A percentile compares a stretch with the other conserved stretches of the same genome.
These are phyloP conservation scores for Falco cherrug DNA, from an alignment of 2,797 vertebrate species.

Conservation along the genomic window DNA sequence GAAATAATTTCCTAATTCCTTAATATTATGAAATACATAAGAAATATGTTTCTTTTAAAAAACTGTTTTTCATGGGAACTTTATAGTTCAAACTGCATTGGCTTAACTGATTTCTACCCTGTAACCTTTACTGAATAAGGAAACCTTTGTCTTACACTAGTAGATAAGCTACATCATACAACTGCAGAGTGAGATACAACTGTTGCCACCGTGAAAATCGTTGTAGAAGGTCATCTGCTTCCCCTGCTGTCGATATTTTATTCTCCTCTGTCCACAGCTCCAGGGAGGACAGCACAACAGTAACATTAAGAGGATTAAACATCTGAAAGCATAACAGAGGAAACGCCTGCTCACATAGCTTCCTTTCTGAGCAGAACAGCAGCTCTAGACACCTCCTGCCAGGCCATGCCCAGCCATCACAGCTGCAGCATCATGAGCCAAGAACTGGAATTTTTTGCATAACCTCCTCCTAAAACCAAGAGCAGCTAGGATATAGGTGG, in stretches of 20 bases:
- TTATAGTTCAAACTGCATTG: too few relatives aligned
- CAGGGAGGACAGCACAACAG: constrained; percentile 67
- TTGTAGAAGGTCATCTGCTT: constrained; percentile 47
- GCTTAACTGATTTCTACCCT: neutral
- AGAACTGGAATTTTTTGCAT: neutral
- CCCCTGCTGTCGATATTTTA: constrained; percentile 40
- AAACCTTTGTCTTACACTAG: constrained; percentile 57
- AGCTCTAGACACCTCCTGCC: neutral
- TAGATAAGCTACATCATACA: constrained; percentile 11
- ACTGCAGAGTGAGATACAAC: neutral
- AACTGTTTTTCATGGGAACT: neutral
- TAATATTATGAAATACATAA: neutral
- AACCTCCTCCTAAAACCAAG: neutral
- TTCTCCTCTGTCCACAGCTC: constrained; percentile 73
- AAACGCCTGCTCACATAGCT: neutral
- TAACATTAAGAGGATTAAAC: constrained; percentile 63
- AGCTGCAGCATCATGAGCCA: neutral
- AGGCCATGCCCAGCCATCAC: neutral
- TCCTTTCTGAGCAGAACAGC: neutral
- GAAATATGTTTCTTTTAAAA: rapidly evolving
- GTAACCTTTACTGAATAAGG: neutral
- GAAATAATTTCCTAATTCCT: neutral
- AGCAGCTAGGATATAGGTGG: neutral
- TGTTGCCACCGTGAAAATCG: constrained; percentile 67
- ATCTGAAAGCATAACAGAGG: constrained; percentile 46